Base-by-base conservation (phyloP, 1,140 invertebrate genomes). In the Aphaenogaster rudis region DNA sequence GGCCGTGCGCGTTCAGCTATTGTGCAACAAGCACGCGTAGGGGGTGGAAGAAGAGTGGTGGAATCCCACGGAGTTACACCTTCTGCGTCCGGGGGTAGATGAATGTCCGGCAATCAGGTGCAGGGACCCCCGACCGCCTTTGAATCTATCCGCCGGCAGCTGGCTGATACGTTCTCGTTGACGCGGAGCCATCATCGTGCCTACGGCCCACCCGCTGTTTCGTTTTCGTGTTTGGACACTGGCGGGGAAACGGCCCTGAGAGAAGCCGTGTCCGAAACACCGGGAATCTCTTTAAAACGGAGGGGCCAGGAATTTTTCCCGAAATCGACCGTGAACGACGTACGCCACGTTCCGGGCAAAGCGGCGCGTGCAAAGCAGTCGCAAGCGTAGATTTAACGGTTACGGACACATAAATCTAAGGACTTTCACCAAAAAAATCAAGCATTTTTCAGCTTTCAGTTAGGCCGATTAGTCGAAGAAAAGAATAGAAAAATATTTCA, bases 41-140 rank as follows among this genome's bases (percentile, higher is more conserved):
- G 13, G 85, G 86, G 63, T 67, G 59, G 52, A 77, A 67, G 71
- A 86, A 74, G 59, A 79, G 82, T 64, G 45, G 48, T 57, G 52
- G 80, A 85, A 76, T 90, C 88, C 86, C 86, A 87, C 52, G 57
- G 69, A 84, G 87, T 77, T 76, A 76, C 86, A 88, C 76, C 78
- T 86, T 77, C 84, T 77, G 64, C 13, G 66, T 52, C 67, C 42
- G 36, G 77, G 72, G 86, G 86, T 50, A 88, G 91, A 92, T 90
- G 86, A 88, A 92, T 93, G 92, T 90, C 86, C 89, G 74, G 91
- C 88, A 88, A 93, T 93, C 92, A 93, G 90, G 89, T 90, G 91
- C 86, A 66, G 76, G 17, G 87, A 82, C 87, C 76, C 84, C 88
- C 86, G 48, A 89, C 85, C 28, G 88, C 39, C 86, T 90, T 89